phyloP scores from a whole-genome alignment of 2,113 vertebrate genomes.

The Oenanthe oenanthe region DNA sequence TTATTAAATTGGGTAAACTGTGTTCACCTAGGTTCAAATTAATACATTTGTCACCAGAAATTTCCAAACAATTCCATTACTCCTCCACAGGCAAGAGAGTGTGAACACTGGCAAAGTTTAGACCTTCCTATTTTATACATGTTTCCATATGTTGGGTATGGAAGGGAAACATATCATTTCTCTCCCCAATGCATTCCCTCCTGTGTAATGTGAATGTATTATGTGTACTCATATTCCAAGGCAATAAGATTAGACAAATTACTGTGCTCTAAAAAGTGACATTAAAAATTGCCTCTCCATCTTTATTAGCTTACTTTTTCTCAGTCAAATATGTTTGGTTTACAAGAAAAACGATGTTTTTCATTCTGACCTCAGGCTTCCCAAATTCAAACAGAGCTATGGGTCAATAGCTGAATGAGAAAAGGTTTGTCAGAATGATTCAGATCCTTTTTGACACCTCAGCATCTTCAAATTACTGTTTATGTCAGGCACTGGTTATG shows the following conservation, averaged over 20 bases:
- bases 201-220: background rate
- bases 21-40: background rate
- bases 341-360: background rate
- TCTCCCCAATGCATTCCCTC: background rate
- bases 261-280: background rate
- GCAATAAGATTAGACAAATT: constrained; percentile 14
- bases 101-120: background rate
- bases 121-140: background rate
- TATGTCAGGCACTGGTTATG: background rate
- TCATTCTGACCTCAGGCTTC: background rate
- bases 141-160: background rate
- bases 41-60: background rate
- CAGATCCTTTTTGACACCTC: background rate
- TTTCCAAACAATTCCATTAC: background rate
- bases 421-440: background rate
- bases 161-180: background rate
- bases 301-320: constrained; percentile 33
- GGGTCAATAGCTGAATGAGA: background rate
- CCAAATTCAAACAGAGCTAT: background rate
- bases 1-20: background rate
- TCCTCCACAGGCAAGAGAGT: background rate
- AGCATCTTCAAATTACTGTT: constrained; percentile 6
- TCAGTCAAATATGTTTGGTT: background rate
- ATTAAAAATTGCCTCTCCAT: background rate
- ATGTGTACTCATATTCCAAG: background rate